Base-by-base conservation (phyloP, 2,113 vertebrate genomes). In the Strix aluco region DNA sequence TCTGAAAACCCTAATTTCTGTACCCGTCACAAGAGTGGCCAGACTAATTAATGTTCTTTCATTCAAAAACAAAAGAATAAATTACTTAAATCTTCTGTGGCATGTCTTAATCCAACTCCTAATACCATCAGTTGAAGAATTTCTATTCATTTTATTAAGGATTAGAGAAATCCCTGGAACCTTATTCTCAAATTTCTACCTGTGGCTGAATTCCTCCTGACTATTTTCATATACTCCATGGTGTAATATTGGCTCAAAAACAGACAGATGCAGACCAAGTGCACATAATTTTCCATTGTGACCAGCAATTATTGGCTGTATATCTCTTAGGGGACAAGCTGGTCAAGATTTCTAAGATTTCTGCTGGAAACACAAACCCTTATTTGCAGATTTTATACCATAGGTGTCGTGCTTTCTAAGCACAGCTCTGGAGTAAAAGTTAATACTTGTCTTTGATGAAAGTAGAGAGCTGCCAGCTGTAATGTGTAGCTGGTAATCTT, bases 151-250 rank as follows among this genome's bases (percentile, higher is more conserved):
- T 54, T 86, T 83, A 44, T 74, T 66, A 78, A 63, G 46, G 25
- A 67, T 90, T 90, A 62, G 75, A 73, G 29, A 69, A 91, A 87
- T 65, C 36, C 29, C 42, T 63, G 63, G 29, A 63, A 71, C 5
- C 2, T 90, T 27, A n/a, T 66, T 90, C 18, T 80, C 25, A 49
- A 20, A 2, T 75, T 52, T 79, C 40, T 58, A 17, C 21, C 26
- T 29, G 13, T n/a, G 47, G 5, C 12, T 86, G 42, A 77, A 42
- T 36, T 86, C 16, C 15, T 88, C 11, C 57, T 73, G 49, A 9
- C 29, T 0, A 0, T 58, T 66, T 69, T 40, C 27, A 3, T 57
- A 3, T 19, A 44, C 16, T 59, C 14, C 11, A 8, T n/a, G 30
- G 8, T 66, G 9, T 38, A 26, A 23, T 69, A 75, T 52, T 59